Evolutionary conservation across 1,140 invertebrate species (phyloP), one percentile per base, ranked within the genome.

Genomic region (Drosophila pruinosa): DNA sequence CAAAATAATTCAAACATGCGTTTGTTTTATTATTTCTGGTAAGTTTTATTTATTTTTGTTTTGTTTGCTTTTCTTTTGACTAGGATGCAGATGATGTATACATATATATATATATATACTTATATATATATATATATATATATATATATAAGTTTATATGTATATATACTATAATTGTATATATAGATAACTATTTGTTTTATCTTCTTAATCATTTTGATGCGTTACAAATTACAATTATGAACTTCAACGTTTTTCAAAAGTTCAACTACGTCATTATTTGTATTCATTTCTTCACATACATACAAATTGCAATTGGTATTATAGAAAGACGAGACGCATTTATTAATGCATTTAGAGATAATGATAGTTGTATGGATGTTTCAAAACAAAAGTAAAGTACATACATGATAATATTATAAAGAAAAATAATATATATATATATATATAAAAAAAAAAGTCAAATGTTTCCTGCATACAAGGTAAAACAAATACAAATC

Each of bases 31-130:
- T 56, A 38, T 75, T 69, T 63, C 68, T 76, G 31, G 58, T 57
- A 76, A 62, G 73, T 75, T 75, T 75, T 72, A 43, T 68, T 75
- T 75, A 73, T 75, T 72, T 69, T 73, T 75, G 39, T 70, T 63
- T 74, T 64, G 67, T 71, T 74, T 71, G 67, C 57, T 70, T 71
- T 74, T 73, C 72, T 74, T 74, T 74, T 74, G 72, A 74, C 72
- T 74, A 74, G 72, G 72, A 74, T 73, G 71, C 71, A 73, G 65
- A 69, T 67, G 54, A 54, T 59, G 54, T 71, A 59, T 74, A 58
- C 62, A 67, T 69, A 72, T 61, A 59, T 39, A 56, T 31, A 31
- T 31, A 28, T 41, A 15, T 36, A 41, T 61, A n/a, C n/a, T n/a
- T n/a, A 39, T 67, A 65, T 53, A 54, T 39, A 41, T 31, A 34